These are phyloP conservation scores for Pseudoips prasinana DNA, from an alignment of 2,888 invertebrate genomes.

Conservation along the genomic window DNA sequence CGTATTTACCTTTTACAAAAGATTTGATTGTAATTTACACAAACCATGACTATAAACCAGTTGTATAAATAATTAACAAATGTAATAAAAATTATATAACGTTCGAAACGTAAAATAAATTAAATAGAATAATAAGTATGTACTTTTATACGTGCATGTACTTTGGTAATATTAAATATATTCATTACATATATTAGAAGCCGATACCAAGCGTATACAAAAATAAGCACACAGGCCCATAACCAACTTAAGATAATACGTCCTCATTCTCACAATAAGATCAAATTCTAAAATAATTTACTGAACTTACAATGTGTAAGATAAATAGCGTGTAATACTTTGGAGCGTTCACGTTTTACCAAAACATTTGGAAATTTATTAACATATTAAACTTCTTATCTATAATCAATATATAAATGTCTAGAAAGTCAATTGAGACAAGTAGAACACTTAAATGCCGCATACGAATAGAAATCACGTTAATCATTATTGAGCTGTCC, in stretches of 20 bases:
- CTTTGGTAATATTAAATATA: slow-evolving; percentile 10
- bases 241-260: slow-evolving; percentile 19
- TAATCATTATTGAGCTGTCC: too few species aligned
- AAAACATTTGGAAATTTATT: too few species aligned
- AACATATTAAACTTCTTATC: too few species aligned
- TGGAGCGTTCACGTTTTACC: too few species aligned
- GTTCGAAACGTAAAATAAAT: slow-evolving; percentile 30
- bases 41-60: slow-evolving; percentile 45
- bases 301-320: too few species aligned
- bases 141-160: slow-evolving; percentile 44
- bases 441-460: too few species aligned
- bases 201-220: slow-evolving; percentile 40
- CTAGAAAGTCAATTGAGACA: too few species aligned
- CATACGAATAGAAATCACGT: too few species aligned
- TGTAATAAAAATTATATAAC: slow-evolving; percentile 38
- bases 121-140: slow-evolving; percentile 34
- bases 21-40: slow-evolving; percentile 12
- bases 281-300: too few species aligned
- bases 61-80: slow-evolving; percentile 46
- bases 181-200: slow-evolving; percentile 26
- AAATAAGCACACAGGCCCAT: slow-evolving; percentile 42
- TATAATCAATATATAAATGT: too few species aligned
- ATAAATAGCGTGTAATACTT: too few species aligned
- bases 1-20: slow-evolving; percentile 8
- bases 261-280: slow-evolving; percentile 14